phyloP scores from a whole-genome alignment of 2,797 vertebrate species.

The Thaleichthys pacificus region DNA sequence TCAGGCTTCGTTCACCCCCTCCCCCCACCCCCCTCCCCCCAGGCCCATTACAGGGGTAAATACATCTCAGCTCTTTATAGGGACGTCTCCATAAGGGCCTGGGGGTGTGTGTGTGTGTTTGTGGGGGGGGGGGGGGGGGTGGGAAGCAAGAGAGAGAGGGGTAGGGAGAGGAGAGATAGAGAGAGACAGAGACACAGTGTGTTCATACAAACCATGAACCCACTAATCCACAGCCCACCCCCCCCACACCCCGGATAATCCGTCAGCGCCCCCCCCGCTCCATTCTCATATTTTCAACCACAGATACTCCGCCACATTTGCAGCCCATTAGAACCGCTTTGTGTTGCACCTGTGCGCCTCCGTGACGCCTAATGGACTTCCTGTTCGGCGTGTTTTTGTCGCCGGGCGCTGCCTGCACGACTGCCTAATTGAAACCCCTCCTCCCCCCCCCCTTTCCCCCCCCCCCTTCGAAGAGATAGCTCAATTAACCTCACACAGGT shows the following conservation, averaged over 20 bases:
- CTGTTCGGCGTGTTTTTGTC: slow-evolving; percentile 53
- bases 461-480: slow-evolving; percentile 52
- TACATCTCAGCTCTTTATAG: slow-evolving; percentile 1
- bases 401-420: slow-evolving; percentile 42
- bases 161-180: too few species aligned
- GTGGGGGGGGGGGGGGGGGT: neutral
- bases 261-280: too few species aligned
- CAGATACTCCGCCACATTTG: slow-evolving; percentile 7
- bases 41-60: neutral
- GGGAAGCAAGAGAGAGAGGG: too few species aligned
- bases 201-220: too few species aligned
- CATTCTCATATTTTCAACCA: neutral
- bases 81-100: slow-evolving; percentile 1
- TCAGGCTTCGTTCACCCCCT: neutral
- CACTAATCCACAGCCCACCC: too few species aligned
- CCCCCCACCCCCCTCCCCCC: neutral
- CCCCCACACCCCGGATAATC: too few species aligned
- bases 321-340: slow-evolving; percentile 46
- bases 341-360: slow-evolving; percentile 63
- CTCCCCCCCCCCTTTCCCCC: slow-evolving; percentile 14
- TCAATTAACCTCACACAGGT: slow-evolving; percentile 66
- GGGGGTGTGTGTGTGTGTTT: neutral
- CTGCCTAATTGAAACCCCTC: slow-evolving; percentile 66
- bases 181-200: too few species aligned
- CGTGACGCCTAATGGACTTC: slow-evolving; percentile 62